Base-by-base conservation (phyloP, 2,888 invertebrate species). In the Mythimna loreyi region DNA sequence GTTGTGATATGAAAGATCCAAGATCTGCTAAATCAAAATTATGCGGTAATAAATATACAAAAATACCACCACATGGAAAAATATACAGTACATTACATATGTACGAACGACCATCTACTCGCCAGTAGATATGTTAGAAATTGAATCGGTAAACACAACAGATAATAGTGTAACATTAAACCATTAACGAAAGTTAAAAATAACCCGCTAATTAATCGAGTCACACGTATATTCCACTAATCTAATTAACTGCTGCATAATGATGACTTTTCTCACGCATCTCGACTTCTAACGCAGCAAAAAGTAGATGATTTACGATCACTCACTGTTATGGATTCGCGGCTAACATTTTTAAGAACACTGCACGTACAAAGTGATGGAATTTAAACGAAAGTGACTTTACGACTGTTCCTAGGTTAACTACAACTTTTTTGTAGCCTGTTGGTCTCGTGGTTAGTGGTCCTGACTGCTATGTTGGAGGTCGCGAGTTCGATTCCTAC, bases 161-260 rank as follows among this genome's bases (percentile, higher is more conserved):
- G 11, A 40, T 21, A 21, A 55, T 28, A 40, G 5, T 21, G 36
- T 40, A 40, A 55, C 40, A 64, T 21, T 6, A 63, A 19, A 63
- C 30, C 9, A 47, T 6, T 11, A 25, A 47, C 40, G 7, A 43
- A 9, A 40, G 7, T 55, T 9, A 13, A 16, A 33, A 64, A 25
- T 66, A 21, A 66, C 19, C 28, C 40, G 9, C 16, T 47, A 75
- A 68, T 68, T 60, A 75, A 75, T 9, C 21, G 11, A 75, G 36
- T 75, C 68, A 11, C 75, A 73, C 69, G 69, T 60, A 56, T 68
- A 60, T 72, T 68, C 60, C 8, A 68, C 56, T 61, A 57, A 75
- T 40, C 56, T 69, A 68, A 75, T 73, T 73, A 73, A 25, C 21
- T 0, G 1, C 11, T 40, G 50, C 30, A 57, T 75, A 47, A 75